A percentile compares a stretch with the other conserved stretches of the same genome.
Evolutionary conservation across 2,113 vertebrate species (phyloP).

Genomic region (Fregata magnificens): DNA sequence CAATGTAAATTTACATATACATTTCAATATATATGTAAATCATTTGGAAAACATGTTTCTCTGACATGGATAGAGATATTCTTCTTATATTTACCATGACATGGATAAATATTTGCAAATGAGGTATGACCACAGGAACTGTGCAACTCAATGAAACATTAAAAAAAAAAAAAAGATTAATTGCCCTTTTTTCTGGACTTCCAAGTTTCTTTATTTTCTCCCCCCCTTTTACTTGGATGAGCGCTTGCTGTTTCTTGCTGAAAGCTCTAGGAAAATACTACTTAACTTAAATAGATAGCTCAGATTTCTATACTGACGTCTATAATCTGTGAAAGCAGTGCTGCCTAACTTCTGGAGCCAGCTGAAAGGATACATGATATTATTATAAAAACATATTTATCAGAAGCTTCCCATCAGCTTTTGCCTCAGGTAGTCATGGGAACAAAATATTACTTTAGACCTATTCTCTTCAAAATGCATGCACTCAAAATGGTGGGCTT

Average conservation of each 20-base stretch:
- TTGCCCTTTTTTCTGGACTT: not conserved
- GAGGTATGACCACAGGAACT: not conserved
- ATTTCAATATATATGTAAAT: not conserved
- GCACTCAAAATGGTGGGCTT: not conserved
- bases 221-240: fast-evolving
- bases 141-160: not conserved
- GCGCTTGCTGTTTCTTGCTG: not conserved
- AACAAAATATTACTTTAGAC: not conserved
- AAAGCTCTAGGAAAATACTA: not conserved
- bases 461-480: not conserved
- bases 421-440: not conserved
- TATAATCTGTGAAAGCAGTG: not conserved
- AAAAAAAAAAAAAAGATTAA: not conserved
- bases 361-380: not conserved
- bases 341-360: not conserved
- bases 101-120: not conserved
- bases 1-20: not conserved
- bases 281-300: not conserved
- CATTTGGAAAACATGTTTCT: not conserved
- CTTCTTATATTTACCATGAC: not conserved
- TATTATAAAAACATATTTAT: not conserved
- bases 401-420: not conserved
- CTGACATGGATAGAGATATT: not conserved
- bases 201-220: not conserved
- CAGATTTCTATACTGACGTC: not conserved